Evolutionary conservation across 2,113 vertebrate genomes (phyloP).

Genomic region (Saguinus midas): DNA sequence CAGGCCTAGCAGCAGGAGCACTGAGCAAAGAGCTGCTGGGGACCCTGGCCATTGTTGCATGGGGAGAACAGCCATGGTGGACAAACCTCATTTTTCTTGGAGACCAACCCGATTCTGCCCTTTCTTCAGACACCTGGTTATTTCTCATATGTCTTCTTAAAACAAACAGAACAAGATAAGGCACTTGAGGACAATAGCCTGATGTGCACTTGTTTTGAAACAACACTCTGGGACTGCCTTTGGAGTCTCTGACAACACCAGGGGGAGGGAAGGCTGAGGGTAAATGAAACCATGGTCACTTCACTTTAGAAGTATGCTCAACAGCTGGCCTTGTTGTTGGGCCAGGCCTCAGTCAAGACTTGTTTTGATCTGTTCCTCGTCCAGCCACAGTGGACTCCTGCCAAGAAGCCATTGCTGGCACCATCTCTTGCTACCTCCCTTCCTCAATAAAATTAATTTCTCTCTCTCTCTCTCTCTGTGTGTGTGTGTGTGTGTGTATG

Average conservation of each 20-base stretch:
- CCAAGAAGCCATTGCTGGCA: background rate
- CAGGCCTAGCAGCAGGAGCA: slow-evolving; percentile 23
- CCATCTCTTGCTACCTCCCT: background rate
- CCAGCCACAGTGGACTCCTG: background rate
- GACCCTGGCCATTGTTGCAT: background rate
- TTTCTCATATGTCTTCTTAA: background rate
- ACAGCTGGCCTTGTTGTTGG: background rate
- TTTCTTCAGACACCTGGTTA: background rate
- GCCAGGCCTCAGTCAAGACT: background rate
- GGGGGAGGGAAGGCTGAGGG: background rate
- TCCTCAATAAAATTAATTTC: background rate
- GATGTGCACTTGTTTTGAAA: background rate
- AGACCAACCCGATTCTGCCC: background rate
- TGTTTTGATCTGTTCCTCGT: background rate
- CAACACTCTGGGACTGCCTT: background rate
- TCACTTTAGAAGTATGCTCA: background rate
- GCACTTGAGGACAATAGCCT: background rate
- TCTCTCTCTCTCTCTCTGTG: too few species aligned
- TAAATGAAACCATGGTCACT: background rate
- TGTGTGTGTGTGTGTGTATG: background rate
- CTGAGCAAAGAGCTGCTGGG: background rate
- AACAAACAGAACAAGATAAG: background rate
- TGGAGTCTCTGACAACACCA: background rate
- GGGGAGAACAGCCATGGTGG: background rate
- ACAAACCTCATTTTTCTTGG: background rate